Evolutionary conservation across 1,140 invertebrate genomes (phyloP), one percentile per base, ranked within the genome.

Genomic region (Zophobas morio): DNA sequence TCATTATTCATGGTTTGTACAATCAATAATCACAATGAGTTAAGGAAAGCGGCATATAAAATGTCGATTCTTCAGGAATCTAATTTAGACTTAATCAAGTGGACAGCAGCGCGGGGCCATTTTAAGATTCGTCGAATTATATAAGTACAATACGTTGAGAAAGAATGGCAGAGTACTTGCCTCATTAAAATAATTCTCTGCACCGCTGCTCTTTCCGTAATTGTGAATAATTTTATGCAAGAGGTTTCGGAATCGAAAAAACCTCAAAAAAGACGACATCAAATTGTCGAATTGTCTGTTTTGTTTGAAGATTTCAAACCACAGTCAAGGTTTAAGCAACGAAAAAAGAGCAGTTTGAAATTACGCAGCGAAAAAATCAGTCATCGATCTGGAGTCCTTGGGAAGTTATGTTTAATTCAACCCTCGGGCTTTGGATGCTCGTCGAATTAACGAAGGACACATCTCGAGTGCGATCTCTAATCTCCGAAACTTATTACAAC

Each of bases 331-430:
- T 46, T 46, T 8, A 3, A 4, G 42, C 8, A 8, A 46, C 8
- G 42, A 4, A 4, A 46, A 4, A 46, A 46, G 40, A 66, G n/a
- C 39, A 39, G 36, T 63, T 63, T 6, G 57, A 2, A 37, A 63
- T 20, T 20, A 20, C 20, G 39, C 39, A 6, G 37, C 42, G 60
- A 66, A 66, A 63, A 66, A 66, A 66, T 66, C 39, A 66, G 60
- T 42, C 60, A 66, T 66, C 60, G 60, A 66, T 66, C 60, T 66
- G 39, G 42, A 66, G 60, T 66, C 60, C 60, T 66, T 66, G 60
- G 42, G 37, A 66, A 42, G 56, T 60, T 66, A 39, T 39, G 60
- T 39, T 66, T 36, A 20, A 20, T 20, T 20, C 20, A 20, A 20
- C 20, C 20, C 20, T 20, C 20, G 20, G 20, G 20, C 20, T 20